A percentile compares a stretch with the other conserved stretches of the same genome.
Evolutionary conservation across 2,113 vertebrate species (phyloP).

Genomic region (Cisticola juncidis): DNA sequence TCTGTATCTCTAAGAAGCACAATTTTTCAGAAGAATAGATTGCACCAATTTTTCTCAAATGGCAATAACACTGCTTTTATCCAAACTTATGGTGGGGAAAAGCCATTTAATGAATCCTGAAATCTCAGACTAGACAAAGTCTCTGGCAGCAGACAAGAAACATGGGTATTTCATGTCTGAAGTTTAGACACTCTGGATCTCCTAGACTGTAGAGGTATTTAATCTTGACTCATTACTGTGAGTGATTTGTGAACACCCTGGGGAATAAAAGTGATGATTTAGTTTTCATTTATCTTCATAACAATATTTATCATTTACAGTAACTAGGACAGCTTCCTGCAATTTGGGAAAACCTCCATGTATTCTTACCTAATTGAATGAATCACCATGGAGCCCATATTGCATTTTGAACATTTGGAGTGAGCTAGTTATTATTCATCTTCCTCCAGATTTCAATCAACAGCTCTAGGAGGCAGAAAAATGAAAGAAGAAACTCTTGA

Average conservation of each 20-base stretch:
- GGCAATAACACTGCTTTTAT: neutral
- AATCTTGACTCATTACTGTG: neutral
- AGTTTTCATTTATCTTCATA: slow-evolving; percentile 13
- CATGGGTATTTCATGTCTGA: neutral
- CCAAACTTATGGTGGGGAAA: neutral
- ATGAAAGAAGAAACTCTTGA: neutral
- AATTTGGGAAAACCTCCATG: neutral
- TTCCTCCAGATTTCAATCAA: slow-evolving; percentile 17
- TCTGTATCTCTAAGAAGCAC: neutral
- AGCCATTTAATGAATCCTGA: neutral
- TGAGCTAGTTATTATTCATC: neutral
- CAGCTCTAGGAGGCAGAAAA: neutral
- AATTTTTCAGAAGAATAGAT: neutral
- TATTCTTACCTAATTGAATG: slow-evolving; percentile 33
- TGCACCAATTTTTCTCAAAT: neutral
- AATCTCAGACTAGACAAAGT: neutral
- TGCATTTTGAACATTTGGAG: neutral
- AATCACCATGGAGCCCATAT: neutral
- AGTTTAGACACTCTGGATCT: neutral
- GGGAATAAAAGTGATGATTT: neutral
- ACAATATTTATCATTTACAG: slow-evolving; percentile 5
- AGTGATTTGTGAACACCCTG: neutral
- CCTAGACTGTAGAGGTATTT: neutral
- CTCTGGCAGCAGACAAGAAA: neutral
- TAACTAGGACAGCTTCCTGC: neutral